Evolutionary conservation across 1,140 invertebrate species (phyloP), one percentile per base, ranked within the genome.

Genomic region (Drosophila sp.): DNA sequence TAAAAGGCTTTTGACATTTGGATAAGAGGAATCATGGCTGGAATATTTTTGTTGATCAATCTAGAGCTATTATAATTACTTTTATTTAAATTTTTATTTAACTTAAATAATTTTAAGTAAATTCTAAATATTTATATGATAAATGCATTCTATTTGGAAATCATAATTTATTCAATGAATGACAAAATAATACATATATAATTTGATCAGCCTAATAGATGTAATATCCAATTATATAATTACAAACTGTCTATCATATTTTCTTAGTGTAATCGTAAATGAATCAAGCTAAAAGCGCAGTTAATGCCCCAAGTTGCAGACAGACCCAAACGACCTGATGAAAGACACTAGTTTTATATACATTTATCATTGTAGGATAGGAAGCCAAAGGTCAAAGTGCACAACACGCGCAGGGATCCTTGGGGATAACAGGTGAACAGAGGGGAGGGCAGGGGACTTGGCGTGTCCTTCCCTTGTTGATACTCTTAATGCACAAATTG

Each of bases 401-500:
- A 81, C 45, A 56, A 75, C 82, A 84, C 78, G 78, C 78, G 78
- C 71, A 61, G n/a, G 11, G 65, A 45, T 62, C 46, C 46, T 27
- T 13, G 50, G 13, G n/a, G 48, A 9, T 9, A 16, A 9, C 14
- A 14, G 7, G 7, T 7, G 25, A 34, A 34, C 27, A 9, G 27
- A 32, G 18, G 7, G 7, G 14, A 9, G 9, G 18, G 16, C 1
- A n/a, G 25, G 8, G 34, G 27, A 61, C 14, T 74, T 4, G 48
- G 41, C 46, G 32, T 2, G 48, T 13, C 11, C 50, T 40, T 48
- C 58, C 65, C 66, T 73, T 62, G 64, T 80, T 82, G 65, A 87
- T 78, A 87, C 57, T 70, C 80, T 73, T 82, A 82, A 78, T 87
- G 72, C 83, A 79, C 59, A 78, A 87, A 87, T 89, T 87, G 78